These are phyloP conservation scores for Myxocyprinus asiaticus DNA, from an alignment of 2,113 vertebrate genomes.

Conservation along the genomic window DNA sequence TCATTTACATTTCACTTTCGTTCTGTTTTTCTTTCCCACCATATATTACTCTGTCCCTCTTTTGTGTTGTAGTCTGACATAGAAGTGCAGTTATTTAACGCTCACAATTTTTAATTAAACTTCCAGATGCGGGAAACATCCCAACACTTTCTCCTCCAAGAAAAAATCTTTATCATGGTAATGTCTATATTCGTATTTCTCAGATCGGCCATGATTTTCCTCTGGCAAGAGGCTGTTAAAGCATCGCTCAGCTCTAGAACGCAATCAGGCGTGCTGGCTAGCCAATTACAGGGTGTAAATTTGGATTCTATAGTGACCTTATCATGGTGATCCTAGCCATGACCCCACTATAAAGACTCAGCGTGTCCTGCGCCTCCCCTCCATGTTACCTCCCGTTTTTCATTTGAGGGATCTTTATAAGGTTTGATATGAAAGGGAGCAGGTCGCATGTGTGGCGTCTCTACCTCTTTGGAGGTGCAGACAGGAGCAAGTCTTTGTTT, in stretches of 20 bases:
- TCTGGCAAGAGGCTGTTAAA: background rate
- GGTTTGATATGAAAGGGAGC: constrained; percentile 77
- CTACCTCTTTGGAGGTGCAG: constrained; percentile 72
- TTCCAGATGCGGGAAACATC: constrained; percentile 63
- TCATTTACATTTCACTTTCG: constrained; percentile 30
- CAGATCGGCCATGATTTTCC: constrained; percentile 45
- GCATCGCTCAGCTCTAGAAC: constrained; percentile 47
- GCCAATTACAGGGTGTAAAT: constrained; percentile 76
- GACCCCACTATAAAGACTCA: constrained; percentile 74
- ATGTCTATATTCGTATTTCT: constrained; percentile 32
- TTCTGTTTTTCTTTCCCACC: constrained; percentile 52
- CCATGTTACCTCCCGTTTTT: constrained; percentile 70
- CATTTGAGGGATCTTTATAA: constrained; percentile 79
- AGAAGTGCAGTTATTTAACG: constrained; percentile 74
- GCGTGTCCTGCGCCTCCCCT: constrained; percentile 63
- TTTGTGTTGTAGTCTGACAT: constrained; percentile 65
- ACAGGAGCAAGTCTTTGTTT: constrained; percentile 70
- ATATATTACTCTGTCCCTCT: background rate
- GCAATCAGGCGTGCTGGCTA: constrained; percentile 74
- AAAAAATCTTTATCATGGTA: constrained; percentile 26
- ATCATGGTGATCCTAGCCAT: constrained; percentile 72
- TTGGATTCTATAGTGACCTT: constrained; percentile 78
- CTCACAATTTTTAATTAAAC: constrained; percentile 72
- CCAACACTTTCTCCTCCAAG: constrained; percentile 59
- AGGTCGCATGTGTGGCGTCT: constrained; percentile 67